Base-by-base conservation (phyloP, 2,797 vertebrate genomes). In the Graptemys geographica region DNA sequence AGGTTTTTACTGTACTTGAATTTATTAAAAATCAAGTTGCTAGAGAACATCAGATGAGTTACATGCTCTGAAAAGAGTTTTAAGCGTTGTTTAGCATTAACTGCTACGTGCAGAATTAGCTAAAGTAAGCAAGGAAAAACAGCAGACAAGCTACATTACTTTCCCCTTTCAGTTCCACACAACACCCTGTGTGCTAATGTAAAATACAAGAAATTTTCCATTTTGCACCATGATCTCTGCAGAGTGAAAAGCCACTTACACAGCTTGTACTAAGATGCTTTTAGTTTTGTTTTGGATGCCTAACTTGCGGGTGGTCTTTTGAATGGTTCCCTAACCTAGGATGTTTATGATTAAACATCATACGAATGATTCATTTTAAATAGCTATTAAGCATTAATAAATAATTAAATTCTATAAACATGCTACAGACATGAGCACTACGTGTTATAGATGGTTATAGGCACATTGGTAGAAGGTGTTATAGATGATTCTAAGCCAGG, bases 351-450 rank as follows among this genome's bases (percentile, higher is more conserved):
- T 94, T 93, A 96, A 83, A 53, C 11, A 93, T 96, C 59, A 57
- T 87, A 95, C 95, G 86, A 97, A 94, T 96, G 93, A 95, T 97
- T 97, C 95, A 96, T 97, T 84, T 86, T 57, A 94, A 94, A 91
- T 72, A 95, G 82, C 65, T 82, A 65, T n/a, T 96, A 93, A 94
- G 11, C 49, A 96, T 96, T 93, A 90, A 83, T 97, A 96, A 96
- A 96, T 96, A 95, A 96, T 96, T 96, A 79, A 96, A 19, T 94
- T 44, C 92, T 93, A 79, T 93, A 96, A 93, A 69, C n/a, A 83
- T 89, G 44, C 94, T 89, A 93, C 59, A 89, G 90, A 69, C 82
- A 82, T 33, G 84, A 90, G 44, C 93, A 94, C 83, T 86, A 90
- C 85, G 47, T 44, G 21, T 27, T 44, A 25, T 27, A 74, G 72